A percentile compares a stretch with the other conserved stretches of the same genome.
Evolutionary conservation across 2,888 invertebrate species (phyloP).

Genomic region (Drosophila greeni): DNA sequence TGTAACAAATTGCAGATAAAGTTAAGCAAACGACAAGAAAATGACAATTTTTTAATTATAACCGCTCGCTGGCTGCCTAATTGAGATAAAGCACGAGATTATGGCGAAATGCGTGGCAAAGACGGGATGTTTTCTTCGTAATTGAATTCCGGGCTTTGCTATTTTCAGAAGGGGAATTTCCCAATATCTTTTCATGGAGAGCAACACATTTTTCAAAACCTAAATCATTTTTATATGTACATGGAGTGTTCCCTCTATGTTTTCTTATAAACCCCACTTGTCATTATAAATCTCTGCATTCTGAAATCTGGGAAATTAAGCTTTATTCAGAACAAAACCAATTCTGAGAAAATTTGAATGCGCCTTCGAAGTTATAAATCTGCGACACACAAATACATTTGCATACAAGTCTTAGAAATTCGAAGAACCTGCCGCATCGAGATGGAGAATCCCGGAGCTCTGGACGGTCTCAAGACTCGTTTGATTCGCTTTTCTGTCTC

Average conservation of each 20-base stretch:
- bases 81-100: conserved; percentile 49
- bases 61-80: conserved; percentile 46
- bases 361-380: conserved; percentile 43
- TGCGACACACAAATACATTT: conserved; percentile 45
- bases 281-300: conserved; percentile 9
- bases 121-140: not conserved
- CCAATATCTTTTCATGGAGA: not conserved
- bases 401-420: conserved; percentile 53
- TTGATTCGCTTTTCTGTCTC: conserved; percentile 28
- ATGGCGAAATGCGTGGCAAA: conserved; percentile 7
- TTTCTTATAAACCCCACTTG: not conserved
- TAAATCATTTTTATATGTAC: not conserved
- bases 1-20: conserved; percentile 60
- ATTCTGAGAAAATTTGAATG: conserved; percentile 56
- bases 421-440: conserved; percentile 33
- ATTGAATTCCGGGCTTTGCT: conserved; percentile 9
- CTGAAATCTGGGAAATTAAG: conserved; percentile 16
- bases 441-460: conserved; percentile 12
- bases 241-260: not conserved
- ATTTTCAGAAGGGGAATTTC: conserved; percentile 1
- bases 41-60: conserved; percentile 62
- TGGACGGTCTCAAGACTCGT: conserved; percentile 23
- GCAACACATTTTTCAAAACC: not conserved
- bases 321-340: conserved; percentile 36
- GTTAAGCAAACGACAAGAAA: conserved; percentile 67